A percentile compares a stretch with the other conserved stretches of the same genome.
Evolutionary conservation across 2,113 vertebrate genomes (phyloP).

Genomic region (Progne subis): DNA sequence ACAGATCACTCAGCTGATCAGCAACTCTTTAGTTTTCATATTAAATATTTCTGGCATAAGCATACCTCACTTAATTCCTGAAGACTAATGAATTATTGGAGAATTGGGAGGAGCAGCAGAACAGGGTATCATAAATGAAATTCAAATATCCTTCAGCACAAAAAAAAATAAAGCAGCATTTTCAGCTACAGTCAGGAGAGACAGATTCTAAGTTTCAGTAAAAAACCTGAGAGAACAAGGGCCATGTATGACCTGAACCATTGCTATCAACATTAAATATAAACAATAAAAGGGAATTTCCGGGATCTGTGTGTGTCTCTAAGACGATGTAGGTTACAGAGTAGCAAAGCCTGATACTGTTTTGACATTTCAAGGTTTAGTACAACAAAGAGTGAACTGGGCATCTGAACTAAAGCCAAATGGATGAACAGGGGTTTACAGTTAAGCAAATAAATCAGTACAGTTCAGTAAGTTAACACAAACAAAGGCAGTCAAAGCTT

Average conservation of each 20-base stretch:
- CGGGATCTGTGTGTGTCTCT: neutral
- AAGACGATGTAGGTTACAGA: fast-evolving
- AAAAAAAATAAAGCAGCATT: neutral
- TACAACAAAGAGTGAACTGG: neutral
- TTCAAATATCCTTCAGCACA: neutral
- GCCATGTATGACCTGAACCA: fast-evolving
- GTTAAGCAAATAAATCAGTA: neutral
- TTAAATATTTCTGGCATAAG: neutral
- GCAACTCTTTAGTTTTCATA: neutral
- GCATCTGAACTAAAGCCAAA: neutral
- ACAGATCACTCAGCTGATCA: neutral
- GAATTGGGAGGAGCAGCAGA: neutral
- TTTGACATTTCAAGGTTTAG: neutral
- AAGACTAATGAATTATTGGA: neutral
- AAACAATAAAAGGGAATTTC: neutral
- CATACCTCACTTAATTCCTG: neutral
- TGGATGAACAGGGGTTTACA: neutral
- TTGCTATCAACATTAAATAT: neutral
- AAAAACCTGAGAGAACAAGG: neutral
- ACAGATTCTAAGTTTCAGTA: neutral
- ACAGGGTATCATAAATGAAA: neutral
- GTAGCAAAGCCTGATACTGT: neutral
- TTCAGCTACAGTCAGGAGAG: neutral
- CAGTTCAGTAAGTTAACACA: neutral
- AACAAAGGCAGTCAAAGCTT: neutral